phyloP scores from a whole-genome alignment of 2,113 vertebrate genomes.

The Halichoerus grypus region DNA sequence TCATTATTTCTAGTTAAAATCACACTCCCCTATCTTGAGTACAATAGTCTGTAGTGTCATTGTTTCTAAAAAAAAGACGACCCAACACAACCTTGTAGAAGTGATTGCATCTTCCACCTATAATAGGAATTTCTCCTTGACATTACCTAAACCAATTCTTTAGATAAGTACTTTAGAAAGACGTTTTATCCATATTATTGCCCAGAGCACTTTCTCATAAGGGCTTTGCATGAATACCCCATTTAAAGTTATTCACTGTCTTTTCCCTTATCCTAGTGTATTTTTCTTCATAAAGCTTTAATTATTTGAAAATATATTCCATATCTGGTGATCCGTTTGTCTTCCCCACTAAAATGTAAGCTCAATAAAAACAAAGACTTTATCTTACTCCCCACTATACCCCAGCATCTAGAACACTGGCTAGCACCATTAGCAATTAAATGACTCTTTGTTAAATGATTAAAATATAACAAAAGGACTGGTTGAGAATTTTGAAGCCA shows the following conservation, averaged over 20 bases:
- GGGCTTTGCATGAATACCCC: not conserved
- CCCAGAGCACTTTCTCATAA: not conserved
- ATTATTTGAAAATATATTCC: not conserved
- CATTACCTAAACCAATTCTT: not conserved
- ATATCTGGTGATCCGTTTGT: not conserved
- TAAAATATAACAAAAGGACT: not conserved
- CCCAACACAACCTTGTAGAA: not conserved
- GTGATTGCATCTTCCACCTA: not conserved
- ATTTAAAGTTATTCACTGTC: conserved; percentile 6
- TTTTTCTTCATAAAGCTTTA: not conserved
- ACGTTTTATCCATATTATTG: not conserved
- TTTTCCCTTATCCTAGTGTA: not conserved
- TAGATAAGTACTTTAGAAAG: not conserved
- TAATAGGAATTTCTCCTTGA: not conserved
- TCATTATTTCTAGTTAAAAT: conserved; percentile 24
- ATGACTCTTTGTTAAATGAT: not conserved
- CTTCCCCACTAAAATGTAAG: not conserved
- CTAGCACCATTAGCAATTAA: not conserved
- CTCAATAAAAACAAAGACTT: not conserved
- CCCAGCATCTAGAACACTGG: not conserved
- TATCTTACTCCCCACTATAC: not conserved
- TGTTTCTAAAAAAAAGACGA: not conserved
- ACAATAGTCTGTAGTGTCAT: not conserved
- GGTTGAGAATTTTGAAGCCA: not conserved
- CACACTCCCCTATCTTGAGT: not conserved